Evolutionary conservation across 2,797 vertebrate species (phyloP).

Genomic region (Gobio occitaniae): DNA sequence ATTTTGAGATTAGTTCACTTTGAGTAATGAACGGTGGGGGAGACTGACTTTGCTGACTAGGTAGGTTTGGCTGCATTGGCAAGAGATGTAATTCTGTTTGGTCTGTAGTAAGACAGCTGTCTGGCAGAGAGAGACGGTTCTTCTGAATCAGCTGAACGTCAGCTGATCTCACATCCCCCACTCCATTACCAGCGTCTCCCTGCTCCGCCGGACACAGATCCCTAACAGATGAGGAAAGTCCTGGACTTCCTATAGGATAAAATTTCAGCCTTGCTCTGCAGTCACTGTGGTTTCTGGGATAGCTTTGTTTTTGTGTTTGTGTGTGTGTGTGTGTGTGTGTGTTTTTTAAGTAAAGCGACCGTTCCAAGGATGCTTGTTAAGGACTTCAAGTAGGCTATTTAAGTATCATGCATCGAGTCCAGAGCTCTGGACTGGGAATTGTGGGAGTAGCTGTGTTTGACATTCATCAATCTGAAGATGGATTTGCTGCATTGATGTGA

Average conservation of each 20-base stretch:
- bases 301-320: neutral
- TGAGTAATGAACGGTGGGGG: constrained; percentile 31
- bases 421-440: constrained; percentile 18
- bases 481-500: constrained; percentile 20
- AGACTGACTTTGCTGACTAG: constrained; percentile 47
- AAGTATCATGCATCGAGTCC: neutral
- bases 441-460: constrained; percentile 39
- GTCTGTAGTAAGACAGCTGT: constrained; percentile 36
- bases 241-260: constrained; percentile 14
- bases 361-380: constrained; percentile 24
- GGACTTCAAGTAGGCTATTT: constrained; percentile 2
- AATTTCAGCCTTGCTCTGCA: neutral
- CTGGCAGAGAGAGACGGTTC: constrained; percentile 43
- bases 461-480: constrained; percentile 17
- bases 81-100: constrained; percentile 45
- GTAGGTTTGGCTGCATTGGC: constrained; percentile 28
- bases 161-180: constrained; percentile 50
- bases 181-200: constrained; percentile 1
- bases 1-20: constrained; percentile 38
- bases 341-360: neutral
- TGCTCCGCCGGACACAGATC: constrained; percentile 13
- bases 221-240: constrained; percentile 20
- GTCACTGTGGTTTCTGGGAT: neutral
- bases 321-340: too few species aligned
- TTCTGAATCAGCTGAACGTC: constrained; percentile 59